Base-by-base conservation (phyloP, 2,888 invertebrate species). In the Melanchra persicariae region DNA sequence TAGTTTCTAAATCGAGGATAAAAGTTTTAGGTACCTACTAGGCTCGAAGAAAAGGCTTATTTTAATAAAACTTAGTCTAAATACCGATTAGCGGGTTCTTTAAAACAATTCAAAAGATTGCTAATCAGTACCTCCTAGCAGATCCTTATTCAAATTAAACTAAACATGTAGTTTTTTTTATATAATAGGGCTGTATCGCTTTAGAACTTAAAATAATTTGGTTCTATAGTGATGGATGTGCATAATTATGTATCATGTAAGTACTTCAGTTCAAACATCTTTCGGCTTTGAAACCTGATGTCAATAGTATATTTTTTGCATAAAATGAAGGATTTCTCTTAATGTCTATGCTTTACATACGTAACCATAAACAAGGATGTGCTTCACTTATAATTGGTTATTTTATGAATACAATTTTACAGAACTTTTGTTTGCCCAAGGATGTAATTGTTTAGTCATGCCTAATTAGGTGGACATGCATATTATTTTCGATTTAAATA, bases 401-500 rank as follows among this genome's bases (percentile, higher is more conserved):
- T 24, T 24, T 24, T 22, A 37, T 51, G 71, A 72, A 67, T 34
- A 45, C 34, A 63, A 26, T 60, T 54, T 67, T 19, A 47, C 65
- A 37, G 54, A 62, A 12, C 17, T 57, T 55, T 64, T 72, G 55
- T 79, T 71, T 65, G 52, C 12, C 6, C 40, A 58, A 65, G 54
- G 54, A 75, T 34, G 60, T 65, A 55, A 65, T 81, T 60, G 77
- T 72, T 64, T 55, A 47, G 79, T 79, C 72, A 60, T 65, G n/a
- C 51, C 40, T 59, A 61, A 68, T 76, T 68, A 61, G 40, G 22
- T 51, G 34, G 59, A 59, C 64, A 52, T 68, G 72, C 64, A 62
- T 65, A 52, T 24, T 12, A 77, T 30, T 76, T 57, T 22, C 1
- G 12, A 79, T 79, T 70, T 79, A 54, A 71, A 81, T 81, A 79